A percentile compares a stretch with the other conserved stretches of the same genome.
Conservation (phyloP, 2,113 vertebrate species). For the Bufo bufo region DNA sequence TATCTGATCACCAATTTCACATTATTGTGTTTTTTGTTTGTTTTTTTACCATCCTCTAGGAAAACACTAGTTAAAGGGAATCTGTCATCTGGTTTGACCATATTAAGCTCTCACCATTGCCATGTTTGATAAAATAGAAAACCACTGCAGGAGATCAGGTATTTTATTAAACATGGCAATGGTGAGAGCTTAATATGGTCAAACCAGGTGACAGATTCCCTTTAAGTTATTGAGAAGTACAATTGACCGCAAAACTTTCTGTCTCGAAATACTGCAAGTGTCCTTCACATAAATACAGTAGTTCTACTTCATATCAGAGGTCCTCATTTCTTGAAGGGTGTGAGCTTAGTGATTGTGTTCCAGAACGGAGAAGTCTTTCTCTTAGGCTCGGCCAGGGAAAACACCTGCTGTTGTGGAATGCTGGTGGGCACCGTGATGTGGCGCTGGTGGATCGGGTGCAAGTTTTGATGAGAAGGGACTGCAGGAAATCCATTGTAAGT, state of each 20-base stretch:
- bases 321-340: slow-evolving; percentile 89
- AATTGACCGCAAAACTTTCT: background rate
- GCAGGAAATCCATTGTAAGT: slow-evolving; percentile 78
- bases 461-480: slow-evolving; percentile 81
- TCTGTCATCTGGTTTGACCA: too few species aligned
- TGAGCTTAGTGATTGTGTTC: slow-evolving; percentile 85
- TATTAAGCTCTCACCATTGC: too few species aligned
- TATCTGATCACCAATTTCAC: slow-evolving; percentile 30
- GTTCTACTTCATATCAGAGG: background rate
- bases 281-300: background rate
- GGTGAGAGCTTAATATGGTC: too few species aligned
- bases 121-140: too few species aligned
- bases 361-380: slow-evolving; percentile 89
- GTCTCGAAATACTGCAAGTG: slow-evolving; percentile 26
- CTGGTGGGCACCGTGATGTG: slow-evolving; percentile 95
- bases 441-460: slow-evolving; percentile 91
- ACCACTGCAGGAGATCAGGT: too few species aligned
- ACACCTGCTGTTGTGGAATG: slow-evolving; percentile 93
- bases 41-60: background rate
- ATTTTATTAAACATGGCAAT: too few species aligned
- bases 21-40: slow-evolving; percentile 11
- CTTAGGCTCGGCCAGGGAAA: slow-evolving; percentile 92
- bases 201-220: too few species aligned
- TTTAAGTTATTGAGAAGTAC: background rate
- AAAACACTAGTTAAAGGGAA: background rate